A percentile compares a stretch with the other conserved stretches of the same genome.
phyloP scores from a whole-genome alignment of 2,797 vertebrate species.

The Rhinoraja longicauda region DNA sequence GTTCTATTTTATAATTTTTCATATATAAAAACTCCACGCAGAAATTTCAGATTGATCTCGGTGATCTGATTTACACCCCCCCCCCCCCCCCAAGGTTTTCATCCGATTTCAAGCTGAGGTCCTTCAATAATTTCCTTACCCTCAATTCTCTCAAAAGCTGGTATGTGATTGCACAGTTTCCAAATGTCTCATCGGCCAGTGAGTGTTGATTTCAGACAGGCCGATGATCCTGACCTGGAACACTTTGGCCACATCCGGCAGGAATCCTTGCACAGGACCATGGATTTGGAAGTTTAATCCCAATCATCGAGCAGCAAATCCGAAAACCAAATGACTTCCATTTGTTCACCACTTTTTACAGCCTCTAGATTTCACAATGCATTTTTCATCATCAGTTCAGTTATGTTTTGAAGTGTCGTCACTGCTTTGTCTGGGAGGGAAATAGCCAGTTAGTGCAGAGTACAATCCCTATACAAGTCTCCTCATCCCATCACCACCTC shows the following conservation, averaged over 20 bases:
- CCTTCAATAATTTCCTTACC: constrained; percentile 43
- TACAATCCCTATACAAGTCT: too few relatives aligned
- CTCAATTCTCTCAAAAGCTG: constrained; percentile 44
- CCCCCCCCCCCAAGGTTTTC: background rate
- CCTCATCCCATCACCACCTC: too few relatives aligned
- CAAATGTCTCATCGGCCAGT: background rate
- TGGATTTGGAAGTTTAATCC: background rate
- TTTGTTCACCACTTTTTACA: background rate
- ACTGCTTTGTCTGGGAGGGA: too few relatives aligned
- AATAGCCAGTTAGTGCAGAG: too few relatives aligned
- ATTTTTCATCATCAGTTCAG: background rate
- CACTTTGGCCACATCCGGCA: constrained; percentile 62
- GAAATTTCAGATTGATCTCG: constrained; percentile 45
- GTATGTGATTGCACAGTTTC: background rate
- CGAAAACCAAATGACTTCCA: background rate
- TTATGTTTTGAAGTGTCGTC: background rate
- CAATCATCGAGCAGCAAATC: background rate
- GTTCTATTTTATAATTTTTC: background rate
- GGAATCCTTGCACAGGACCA: background rate
- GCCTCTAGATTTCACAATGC: background rate
- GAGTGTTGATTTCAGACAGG: background rate
- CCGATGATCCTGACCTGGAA: constrained; percentile 49
- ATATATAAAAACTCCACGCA: background rate
- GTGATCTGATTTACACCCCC: constrained; percentile 50
- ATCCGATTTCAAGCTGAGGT: constrained; percentile 41